Evolutionary conservation across 2,797 vertebrate species (phyloP).

Genomic region (Manis crassicaudata): DNA sequence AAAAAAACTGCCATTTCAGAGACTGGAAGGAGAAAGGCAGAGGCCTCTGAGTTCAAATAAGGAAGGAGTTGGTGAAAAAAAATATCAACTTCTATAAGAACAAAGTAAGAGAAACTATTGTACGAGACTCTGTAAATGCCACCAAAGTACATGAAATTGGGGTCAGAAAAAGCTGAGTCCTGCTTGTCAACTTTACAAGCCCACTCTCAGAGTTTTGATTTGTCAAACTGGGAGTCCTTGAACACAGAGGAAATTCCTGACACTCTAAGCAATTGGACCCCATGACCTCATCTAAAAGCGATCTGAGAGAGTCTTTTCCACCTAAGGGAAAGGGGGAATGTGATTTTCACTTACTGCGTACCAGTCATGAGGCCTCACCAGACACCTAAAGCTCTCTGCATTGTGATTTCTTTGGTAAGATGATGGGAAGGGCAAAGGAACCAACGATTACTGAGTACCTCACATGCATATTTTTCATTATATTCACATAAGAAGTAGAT

Average conservation of each 20-base stretch:
- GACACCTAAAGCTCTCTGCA: background rate
- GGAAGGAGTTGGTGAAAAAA: background rate
- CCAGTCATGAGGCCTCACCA: background rate
- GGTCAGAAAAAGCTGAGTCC: background rate
- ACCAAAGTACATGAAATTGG: background rate
- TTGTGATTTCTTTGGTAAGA: background rate
- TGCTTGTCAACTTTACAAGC: slow-evolving; percentile 73
- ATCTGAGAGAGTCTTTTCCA: slow-evolving; percentile 60
- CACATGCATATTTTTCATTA: background rate
- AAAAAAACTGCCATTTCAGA: background rate
- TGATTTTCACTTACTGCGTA: background rate
- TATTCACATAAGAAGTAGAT: background rate
- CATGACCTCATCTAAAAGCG: slow-evolving; percentile 71
- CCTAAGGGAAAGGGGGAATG: slow-evolving; percentile 50
- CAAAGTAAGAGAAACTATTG: background rate
- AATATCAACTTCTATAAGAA: background rate
- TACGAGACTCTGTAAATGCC: background rate
- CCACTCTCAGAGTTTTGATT: slow-evolving; percentile 54
- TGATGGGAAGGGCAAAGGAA: background rate
- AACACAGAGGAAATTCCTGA: slow-evolving; percentile 67
- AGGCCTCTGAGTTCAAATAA: background rate
- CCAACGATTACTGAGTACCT: background rate
- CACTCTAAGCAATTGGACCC: slow-evolving; percentile 61
- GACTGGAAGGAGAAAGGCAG: background rate
- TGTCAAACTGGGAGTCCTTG: slow-evolving; percentile 63